These are phyloP conservation scores for Anoura caudifer DNA, from an alignment of 2,113 vertebrate genomes.

Conservation along the genomic window DNA sequence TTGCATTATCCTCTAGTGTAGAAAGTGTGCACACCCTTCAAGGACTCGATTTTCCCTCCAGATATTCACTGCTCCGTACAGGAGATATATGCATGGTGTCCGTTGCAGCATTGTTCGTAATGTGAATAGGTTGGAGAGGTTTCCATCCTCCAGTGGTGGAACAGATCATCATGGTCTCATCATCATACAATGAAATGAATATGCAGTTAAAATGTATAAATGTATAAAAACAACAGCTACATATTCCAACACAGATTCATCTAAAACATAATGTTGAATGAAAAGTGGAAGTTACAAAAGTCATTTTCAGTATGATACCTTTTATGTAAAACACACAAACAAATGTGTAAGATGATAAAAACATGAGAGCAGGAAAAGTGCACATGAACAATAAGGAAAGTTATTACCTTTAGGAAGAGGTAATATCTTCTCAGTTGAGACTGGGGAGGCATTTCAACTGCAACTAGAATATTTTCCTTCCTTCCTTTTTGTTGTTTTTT, in stretches of 20 bases:
- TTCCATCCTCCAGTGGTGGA: neutral
- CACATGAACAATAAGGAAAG: neutral
- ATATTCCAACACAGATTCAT: neutral
- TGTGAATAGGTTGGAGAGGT: too few relatives aligned
- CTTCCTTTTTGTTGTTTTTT: neutral
- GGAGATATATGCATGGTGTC: neutral
- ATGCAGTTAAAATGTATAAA: neutral
- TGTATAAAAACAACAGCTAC: neutral
- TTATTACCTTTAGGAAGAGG: neutral
- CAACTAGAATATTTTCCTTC: neutral
- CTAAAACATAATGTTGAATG: neutral
- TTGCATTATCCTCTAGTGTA: neutral
- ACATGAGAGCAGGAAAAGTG: neutral
- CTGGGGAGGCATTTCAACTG: neutral
- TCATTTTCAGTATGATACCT: neutral
- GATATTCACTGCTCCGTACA: neutral
- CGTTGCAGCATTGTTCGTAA: neutral
- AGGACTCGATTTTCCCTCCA: neutral
- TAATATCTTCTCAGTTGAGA: neutral
- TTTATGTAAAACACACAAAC: neutral
- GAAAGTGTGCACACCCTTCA: neutral
- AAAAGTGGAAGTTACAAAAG: neutral
- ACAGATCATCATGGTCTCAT: neutral
- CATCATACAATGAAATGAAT: neutral
- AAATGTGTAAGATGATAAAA: neutral